phyloP scores from a whole-genome alignment of 2,797 vertebrate species.

The Cottoperca gobio region DNA sequence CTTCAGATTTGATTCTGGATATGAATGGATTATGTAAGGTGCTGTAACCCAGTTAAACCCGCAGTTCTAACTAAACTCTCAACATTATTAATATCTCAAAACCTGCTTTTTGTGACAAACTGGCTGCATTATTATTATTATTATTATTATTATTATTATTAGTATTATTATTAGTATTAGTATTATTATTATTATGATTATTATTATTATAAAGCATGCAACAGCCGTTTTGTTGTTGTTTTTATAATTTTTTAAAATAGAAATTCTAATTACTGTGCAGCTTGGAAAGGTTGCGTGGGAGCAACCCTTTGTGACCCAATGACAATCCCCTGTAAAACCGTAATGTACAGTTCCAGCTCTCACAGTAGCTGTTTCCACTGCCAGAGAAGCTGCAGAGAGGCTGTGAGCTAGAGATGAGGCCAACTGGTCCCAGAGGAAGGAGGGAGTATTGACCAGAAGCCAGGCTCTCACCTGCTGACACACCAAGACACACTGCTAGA shows the following conservation, averaged over 20 bases:
- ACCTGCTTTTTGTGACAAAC: background rate
- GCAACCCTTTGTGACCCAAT: background rate
- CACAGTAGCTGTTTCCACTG: slow-evolving; percentile 5
- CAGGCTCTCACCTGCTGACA: slow-evolving; percentile 37
- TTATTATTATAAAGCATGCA: background rate
- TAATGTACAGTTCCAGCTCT: slow-evolving; percentile 9
- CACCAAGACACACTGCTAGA: slow-evolving; percentile 43
- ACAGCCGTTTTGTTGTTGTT: background rate
- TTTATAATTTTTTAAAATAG: background rate
- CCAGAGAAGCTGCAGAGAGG: slow-evolving; percentile 22
- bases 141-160: too few species aligned
- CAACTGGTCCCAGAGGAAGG: slow-evolving; percentile 42
- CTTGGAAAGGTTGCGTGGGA: background rate
- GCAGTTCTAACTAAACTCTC: background rate
- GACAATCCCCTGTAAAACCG: background rate
- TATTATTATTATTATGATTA: too few species aligned
- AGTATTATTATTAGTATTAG: too few species aligned
- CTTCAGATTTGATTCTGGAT: slow-evolving; percentile 20
- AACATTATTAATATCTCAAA: background rate
- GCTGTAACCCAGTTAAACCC: slow-evolving; percentile 10
- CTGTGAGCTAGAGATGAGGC: slow-evolving; percentile 36
- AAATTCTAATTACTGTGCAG: background rate
- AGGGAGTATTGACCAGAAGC: slow-evolving; percentile 55
- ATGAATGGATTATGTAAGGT: slow-evolving; percentile 47
- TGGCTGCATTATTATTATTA: too few species aligned